Conservation (phyloP, 2,113 vertebrate genomes). For the Gambusia affinis region DNA sequence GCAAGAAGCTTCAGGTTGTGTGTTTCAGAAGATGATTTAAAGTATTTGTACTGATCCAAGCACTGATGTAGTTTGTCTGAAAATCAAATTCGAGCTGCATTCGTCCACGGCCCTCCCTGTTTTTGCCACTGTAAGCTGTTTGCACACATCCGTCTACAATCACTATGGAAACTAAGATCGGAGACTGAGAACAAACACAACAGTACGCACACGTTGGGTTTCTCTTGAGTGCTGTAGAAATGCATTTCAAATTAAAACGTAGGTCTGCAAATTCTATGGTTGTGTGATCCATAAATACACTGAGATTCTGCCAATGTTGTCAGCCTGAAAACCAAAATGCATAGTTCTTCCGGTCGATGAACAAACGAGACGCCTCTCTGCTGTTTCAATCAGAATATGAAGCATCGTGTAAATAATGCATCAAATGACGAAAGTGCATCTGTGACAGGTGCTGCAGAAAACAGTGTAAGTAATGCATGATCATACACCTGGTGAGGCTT, state of each 20-base stretch:
- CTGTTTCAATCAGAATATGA: too few species aligned
- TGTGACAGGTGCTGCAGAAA: background rate
- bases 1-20: too few species aligned
- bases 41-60: background rate
- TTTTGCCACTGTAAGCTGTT: background rate
- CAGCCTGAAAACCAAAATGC: too few species aligned
- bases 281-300: too few species aligned
- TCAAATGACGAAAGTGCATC: background rate
- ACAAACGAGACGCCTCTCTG: too few species aligned
- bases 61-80: background rate
- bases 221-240: background rate
- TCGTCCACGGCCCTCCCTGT: background rate
- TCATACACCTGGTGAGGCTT: conserved; percentile 4
- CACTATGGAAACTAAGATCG: conserved; percentile 29
- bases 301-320: too few species aligned
- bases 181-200: conserved; percentile 16
- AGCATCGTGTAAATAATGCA: conserved; percentile 24
- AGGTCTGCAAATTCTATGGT: too few species aligned
- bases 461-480: background rate
- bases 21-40: too few species aligned
- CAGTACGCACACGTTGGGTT: background rate
- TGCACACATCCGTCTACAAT: background rate
- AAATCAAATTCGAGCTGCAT: background rate
- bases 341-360: too few species aligned
- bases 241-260: too few species aligned